A percentile compares a stretch with the other conserved stretches of the same genome.
phyloP scores from a whole-genome alignment of 2,888 invertebrate species.

The Fabriciana adippe region DNA sequence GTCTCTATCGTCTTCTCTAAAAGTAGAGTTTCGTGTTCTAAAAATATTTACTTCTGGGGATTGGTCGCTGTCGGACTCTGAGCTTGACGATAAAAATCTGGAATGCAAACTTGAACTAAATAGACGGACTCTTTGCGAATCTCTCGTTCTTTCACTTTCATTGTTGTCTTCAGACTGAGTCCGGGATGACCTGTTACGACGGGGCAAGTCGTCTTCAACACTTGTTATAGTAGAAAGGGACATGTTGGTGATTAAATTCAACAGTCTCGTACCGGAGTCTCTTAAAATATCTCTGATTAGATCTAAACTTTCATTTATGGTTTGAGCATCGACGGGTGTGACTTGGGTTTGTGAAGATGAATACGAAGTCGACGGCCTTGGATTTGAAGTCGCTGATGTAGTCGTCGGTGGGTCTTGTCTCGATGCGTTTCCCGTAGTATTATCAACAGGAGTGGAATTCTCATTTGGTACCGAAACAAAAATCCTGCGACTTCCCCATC shows the following conservation, averaged over 20 bases:
- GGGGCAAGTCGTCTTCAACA: slow-evolving; percentile 55
- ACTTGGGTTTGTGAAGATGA: slow-evolving; percentile 37
- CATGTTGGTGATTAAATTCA: slow-evolving; percentile 76
- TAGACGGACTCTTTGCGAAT: slow-evolving; percentile 53
- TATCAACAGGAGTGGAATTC: slow-evolving; percentile 22
- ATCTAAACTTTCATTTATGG: slow-evolving; percentile 74
- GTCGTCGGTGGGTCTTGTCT: slow-evolving; percentile 25
- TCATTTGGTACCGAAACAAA: slow-evolving; percentile 34
- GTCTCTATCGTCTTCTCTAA: slow-evolving; percentile 56
- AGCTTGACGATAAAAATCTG: slow-evolving; percentile 63
- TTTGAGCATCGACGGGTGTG: slow-evolving; percentile 65
- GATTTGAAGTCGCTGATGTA: slow-evolving; percentile 25
- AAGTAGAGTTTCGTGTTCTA: slow-evolving; percentile 66
- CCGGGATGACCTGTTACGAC: slow-evolving; percentile 48
- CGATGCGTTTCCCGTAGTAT: slow-evolving; percentile 16
- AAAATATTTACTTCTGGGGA: slow-evolving; percentile 71
- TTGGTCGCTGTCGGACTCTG: slow-evolving; percentile 72
- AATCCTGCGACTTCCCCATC: slow-evolving; percentile 32
- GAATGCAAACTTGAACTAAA: slow-evolving; percentile 54
- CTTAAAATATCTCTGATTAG: slow-evolving; percentile 74
- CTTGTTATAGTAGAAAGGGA: slow-evolving; percentile 67
- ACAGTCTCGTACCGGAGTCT: slow-evolving; percentile 72
- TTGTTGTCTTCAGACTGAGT: slow-evolving; percentile 60
- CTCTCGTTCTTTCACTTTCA: slow-evolving; percentile 42
- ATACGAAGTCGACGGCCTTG: slow-evolving; percentile 41